phyloP scores from a whole-genome alignment of 2,888 invertebrate species.

The Cecidostiba fungosa region DNA sequence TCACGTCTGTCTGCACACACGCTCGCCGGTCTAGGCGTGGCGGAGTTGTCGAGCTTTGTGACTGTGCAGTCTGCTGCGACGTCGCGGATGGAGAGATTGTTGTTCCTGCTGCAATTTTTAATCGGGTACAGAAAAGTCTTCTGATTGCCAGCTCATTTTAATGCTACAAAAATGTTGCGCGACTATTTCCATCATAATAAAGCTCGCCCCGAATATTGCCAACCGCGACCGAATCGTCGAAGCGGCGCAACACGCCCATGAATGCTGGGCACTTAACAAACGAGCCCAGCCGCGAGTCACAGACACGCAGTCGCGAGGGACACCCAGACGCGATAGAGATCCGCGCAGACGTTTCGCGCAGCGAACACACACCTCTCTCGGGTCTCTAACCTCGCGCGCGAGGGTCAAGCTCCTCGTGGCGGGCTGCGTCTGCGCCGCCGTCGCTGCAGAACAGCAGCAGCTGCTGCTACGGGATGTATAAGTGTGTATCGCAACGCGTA shows the following conservation, averaged over 20 bases:
- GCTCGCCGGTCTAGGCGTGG: conserved; percentile 70
- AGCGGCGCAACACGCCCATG: conserved; percentile 48
- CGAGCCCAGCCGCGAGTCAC: conserved; percentile 60
- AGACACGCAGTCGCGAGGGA: conserved; percentile 43
- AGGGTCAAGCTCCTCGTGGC: conserved; percentile 58
- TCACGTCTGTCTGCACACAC: conserved; percentile 72
- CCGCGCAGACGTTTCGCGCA: conserved; percentile 7
- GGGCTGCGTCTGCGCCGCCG: conserved; percentile 61
- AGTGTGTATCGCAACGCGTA: background rate
- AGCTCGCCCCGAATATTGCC: too few relatives aligned
- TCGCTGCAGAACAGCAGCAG: conserved; percentile 27
- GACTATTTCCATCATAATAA: too few relatives aligned
- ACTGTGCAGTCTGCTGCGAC: background rate
- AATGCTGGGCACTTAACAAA: conserved; percentile 70
- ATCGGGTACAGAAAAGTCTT: too few relatives aligned
- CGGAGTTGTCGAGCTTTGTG: conserved; percentile 23
- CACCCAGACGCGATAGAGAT: conserved; percentile 40
- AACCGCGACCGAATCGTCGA: too few relatives aligned
- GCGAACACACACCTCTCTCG: conserved; percentile 62
- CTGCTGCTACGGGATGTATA: background rate
- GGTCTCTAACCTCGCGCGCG: conserved; percentile 72
- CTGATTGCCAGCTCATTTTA: background rate
- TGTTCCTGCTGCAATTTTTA: background rate
- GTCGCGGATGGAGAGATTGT: background rate
- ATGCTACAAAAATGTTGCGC: background rate